These are phyloP conservation scores for Hormiphora californensis DNA, from an alignment of 37 sponge, comb jelly and placozoan species.

Conservation along the genomic window DNA sequence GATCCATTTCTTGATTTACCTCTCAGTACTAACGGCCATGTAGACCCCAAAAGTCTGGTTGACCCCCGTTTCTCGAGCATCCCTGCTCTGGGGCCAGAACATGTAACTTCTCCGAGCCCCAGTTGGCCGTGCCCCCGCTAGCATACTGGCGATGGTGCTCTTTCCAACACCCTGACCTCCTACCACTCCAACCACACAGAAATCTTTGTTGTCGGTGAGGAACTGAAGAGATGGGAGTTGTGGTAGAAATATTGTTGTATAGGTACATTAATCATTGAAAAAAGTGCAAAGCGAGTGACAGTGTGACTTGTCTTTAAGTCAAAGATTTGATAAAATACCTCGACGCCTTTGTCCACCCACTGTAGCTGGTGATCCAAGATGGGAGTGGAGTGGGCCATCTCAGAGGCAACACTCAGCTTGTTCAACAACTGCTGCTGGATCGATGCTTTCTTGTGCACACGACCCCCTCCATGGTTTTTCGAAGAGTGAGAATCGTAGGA, in stretches of 20 bases:
- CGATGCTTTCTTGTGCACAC: neutral
- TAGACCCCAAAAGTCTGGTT: conserved; percentile 35
- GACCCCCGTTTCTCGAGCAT: conserved; percentile 57
- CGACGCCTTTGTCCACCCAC: conserved; percentile 34
- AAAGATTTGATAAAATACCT: too few species aligned
- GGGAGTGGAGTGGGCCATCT: neutral
- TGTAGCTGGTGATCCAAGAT: conserved; percentile 23
- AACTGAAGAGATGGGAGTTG: too few species aligned
- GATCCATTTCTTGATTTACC: neutral
- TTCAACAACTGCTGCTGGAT: neutral
- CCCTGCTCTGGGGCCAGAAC: conserved; percentile 72
- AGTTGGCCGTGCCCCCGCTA: conserved; percentile 64
- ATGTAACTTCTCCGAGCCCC: conserved; percentile 62
- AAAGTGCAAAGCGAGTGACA: too few species aligned
- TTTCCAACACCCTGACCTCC: conserved; percentile 86
- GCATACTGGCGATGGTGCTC: conserved; percentile 80
- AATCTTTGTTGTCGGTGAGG: conserved; percentile 80
- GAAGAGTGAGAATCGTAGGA: too few species aligned
- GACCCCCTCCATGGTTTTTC: too few species aligned
- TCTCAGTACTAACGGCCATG: conserved; percentile 48
- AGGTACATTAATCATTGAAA: too few species aligned
- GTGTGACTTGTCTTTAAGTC: neutral
- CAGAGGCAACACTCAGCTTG: neutral
- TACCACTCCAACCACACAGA: conserved; percentile 79
- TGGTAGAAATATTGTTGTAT: too few species aligned